phyloP scores from a whole-genome alignment of 2,888 invertebrate genomes.

The Lydus trimaculatus region DNA sequence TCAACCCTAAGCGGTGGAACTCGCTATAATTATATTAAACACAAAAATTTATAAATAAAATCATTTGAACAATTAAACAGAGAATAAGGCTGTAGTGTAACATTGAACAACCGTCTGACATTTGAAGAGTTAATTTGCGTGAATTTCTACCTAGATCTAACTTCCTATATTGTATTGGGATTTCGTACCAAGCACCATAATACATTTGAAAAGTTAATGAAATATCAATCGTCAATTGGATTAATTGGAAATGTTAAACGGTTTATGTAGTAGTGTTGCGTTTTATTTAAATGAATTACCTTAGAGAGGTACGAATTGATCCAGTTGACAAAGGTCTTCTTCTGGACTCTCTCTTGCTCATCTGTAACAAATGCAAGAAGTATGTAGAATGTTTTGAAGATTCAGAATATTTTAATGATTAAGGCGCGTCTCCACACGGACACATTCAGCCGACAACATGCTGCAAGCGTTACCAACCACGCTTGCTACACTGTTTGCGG shows the following conservation, averaged over 20 bases:
- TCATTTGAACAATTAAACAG: no score
- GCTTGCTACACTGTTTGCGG: no score
- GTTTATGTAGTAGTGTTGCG: not conserved
- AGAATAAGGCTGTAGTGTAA: not conserved
- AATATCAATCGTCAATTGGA: constrained; percentile 21
- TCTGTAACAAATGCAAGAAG: constrained; percentile 72
- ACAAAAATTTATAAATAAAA: not conserved
- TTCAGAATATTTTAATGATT: no score
- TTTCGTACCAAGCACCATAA: constrained; percentile 47
- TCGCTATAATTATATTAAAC: constrained; percentile 69
- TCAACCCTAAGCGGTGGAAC: constrained; percentile 92
- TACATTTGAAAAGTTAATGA: constrained; percentile 36
- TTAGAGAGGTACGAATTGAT: constrained; percentile 97
- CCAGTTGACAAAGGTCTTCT: constrained; percentile 99
- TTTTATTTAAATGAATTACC: constrained; percentile 65
- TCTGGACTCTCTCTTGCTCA: constrained; percentile 98
- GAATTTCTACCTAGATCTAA: constrained; percentile 12
- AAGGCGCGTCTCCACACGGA: no score
- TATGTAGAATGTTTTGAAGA: no score
- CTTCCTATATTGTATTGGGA: constrained; percentile 13
- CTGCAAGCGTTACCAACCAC: no score
- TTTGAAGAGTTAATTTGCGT: constrained; percentile 36
- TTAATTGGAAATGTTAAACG: constrained; percentile 33
- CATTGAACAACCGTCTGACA: constrained; percentile 28
- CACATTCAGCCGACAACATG: no score